Base-by-base conservation (phyloP, 2,797 vertebrate species). In the Cichlasoma orientale region DNA sequence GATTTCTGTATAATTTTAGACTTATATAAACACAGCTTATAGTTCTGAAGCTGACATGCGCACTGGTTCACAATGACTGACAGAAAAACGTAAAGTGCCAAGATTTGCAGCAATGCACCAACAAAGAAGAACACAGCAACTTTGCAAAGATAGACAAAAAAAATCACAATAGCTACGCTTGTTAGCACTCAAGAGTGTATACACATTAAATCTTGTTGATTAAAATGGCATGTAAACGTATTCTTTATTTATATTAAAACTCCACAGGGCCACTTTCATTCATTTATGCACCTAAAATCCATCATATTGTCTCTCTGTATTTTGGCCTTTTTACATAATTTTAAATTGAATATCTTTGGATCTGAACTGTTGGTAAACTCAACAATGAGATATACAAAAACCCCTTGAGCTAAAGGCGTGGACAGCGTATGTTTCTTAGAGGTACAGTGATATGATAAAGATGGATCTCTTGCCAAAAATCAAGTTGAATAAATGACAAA, bases 401-500 rank as follows among this genome's bases (percentile, higher is more conserved):
- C 23, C 11, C 5, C 25, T 27, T 44, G 14, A 16, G 41, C 41
- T 44, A 5, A 31, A 21, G 25, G 8, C n/a, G 18, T 44, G 57
- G 25, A 57, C 23, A 0, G 2, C 0, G 3, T 44, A n/a, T 56
- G 5, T 23, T 12, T 61, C 23, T 41, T 54, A 18, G 50, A 23
- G 31, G 57, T 72, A 69, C 66, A 53, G 19, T 21, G 57, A 56
- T 41, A 85, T 84, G 75, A 79, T 82, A 23, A 7, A 25, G 68
- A n/a, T 0, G 8, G 12, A 79, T 57, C 1, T 10, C 72, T 84
- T 79, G 84, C 72, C 77, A 86, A 61, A 89, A 83, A 63, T 1
- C 58, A 66, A 72, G 5, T 69, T 68, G 41, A 77, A 79, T 73
- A 69, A 78, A 80, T 68, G 25, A 47, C 56, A 59, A 0, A 1